A percentile compares a stretch with the other conserved stretches of the same genome.
Evolutionary conservation across 2,113 vertebrate genomes (phyloP).

Genomic region (Eulemur macaco): DNA sequence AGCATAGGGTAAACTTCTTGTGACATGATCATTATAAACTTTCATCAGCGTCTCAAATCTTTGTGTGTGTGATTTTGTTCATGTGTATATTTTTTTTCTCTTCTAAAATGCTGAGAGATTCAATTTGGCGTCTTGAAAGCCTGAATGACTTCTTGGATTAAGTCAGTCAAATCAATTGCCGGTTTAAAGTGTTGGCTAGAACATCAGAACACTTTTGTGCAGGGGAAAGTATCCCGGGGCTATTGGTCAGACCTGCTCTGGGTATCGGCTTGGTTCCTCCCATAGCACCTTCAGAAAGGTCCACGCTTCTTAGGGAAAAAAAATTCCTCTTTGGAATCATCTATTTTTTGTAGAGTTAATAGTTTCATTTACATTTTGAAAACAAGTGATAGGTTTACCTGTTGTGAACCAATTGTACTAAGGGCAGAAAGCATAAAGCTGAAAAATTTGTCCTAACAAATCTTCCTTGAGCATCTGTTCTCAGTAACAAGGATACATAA

Average conservation of each 20-base stretch:
- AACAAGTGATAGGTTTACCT: not conserved
- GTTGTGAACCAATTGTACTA: not conserved
- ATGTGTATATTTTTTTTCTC: not conserved
- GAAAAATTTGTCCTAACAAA: not conserved
- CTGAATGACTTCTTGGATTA: conserved; percentile 53
- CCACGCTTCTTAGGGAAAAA: not conserved
- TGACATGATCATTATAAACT: not conserved
- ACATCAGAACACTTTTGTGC: not conserved
- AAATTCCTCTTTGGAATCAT: not conserved
- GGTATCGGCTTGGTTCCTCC: not conserved
- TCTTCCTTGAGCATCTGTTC: not conserved
- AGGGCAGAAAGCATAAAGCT: not conserved
- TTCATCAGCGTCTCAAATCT: not conserved
- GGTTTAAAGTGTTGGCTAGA: conserved; percentile 37
- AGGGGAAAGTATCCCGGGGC: not conserved
- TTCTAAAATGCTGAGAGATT: conserved; percentile 32
- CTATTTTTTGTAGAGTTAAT: not conserved
- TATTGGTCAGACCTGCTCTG: not conserved
- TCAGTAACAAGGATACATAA: not conserved
- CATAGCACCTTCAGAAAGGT: not conserved
- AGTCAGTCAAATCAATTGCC: not conserved
- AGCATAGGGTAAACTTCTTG: not conserved
- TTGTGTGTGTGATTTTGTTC: not conserved
- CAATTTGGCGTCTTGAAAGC: conserved; percentile 30
- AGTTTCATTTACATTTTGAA: conserved; percentile 22